A percentile compares a stretch with the other conserved stretches of the same genome.
Conservation (phyloP, 2,888 invertebrate genomes). For the Hypomecis atomaria region DNA sequence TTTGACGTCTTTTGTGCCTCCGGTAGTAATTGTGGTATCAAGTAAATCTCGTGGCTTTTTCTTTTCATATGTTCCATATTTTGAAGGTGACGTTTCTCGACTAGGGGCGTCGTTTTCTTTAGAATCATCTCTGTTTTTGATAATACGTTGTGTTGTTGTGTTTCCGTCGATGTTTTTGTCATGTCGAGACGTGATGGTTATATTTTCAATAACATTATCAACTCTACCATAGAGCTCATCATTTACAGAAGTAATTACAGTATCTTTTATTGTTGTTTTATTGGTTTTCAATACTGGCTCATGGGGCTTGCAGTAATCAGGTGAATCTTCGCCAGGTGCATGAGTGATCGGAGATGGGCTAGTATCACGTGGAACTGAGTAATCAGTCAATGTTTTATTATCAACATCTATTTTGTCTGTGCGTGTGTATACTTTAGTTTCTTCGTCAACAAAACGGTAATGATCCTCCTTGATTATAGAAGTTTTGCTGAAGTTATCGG, state of each 20-base stretch:
- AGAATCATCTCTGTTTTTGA: slow-evolving; percentile 19
- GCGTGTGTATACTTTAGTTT: slow-evolving; percentile 70
- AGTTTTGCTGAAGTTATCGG: slow-evolving; percentile 40
- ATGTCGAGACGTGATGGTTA: slow-evolving; percentile 21
- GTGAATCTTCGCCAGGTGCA: slow-evolving; percentile 47
- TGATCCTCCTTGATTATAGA: slow-evolving; percentile 62
- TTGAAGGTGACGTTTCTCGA: slow-evolving; percentile 41
- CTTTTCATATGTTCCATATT: slow-evolving; percentile 55
- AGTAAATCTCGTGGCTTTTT: slow-evolving; percentile 41
- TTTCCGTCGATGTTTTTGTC: slow-evolving; percentile 39
- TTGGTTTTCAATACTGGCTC: slow-evolving; percentile 35
- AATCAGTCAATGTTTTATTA: slow-evolving; percentile 24
- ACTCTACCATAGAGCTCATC: slow-evolving; percentile 34
- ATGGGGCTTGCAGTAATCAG: slow-evolving; percentile 34
- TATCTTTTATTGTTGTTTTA: slow-evolving; percentile 60
- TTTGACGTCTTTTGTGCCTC: slow-evolving; percentile 46
- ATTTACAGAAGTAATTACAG: slow-evolving; percentile 50
- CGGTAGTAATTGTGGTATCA: slow-evolving; percentile 34
- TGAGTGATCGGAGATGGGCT: slow-evolving; percentile 49
- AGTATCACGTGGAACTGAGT: slow-evolving; percentile 37
- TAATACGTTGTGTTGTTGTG: slow-evolving; percentile 21
- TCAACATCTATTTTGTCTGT: slow-evolving; percentile 47
- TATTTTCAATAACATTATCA: slow-evolving; percentile 42
- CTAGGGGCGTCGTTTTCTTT: slow-evolving; percentile 28
- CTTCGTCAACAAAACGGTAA: slow-evolving; percentile 73